Evolutionary conservation across 2,888 invertebrate species (phyloP), one percentile per base, ranked within the genome.

Genomic region (Trichopoda pennipes): DNA sequence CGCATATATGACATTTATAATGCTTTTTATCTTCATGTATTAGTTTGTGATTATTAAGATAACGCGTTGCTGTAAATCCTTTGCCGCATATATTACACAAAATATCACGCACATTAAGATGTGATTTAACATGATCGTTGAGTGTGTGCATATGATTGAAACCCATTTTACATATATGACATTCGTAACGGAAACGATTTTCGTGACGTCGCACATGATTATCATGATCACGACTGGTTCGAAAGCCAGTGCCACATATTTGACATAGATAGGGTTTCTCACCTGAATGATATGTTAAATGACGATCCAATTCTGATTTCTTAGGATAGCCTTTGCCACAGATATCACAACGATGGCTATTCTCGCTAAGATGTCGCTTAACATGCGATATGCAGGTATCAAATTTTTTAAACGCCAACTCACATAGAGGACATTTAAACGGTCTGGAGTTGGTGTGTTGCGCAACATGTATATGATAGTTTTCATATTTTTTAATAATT

Each of bases 1-100:
- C 84, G 32, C 89, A 89, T 23, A 86, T 70, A 69, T 86, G 85
- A 76, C 87, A 86, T 86, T 90, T 85, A 86, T 91, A 86, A n/a
- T 87, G 85, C 51, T 89, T 89, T 23, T 86, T 70, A 9, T 81
- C 79, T 3, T 85, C 82, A 72, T 89, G 89, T 21, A 89, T 85
- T 80, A 87, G 85, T 64, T 86, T 86, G 72, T 89, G 89, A 42
- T 87, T 86, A 2, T 85, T 84, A 42, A 89, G 78, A 21, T 87
- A 86, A 47, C 86, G 68, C 3, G 53, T 53, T n/a, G 73, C 86
- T 3, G 86, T 86, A 61, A 88, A 89, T 0, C 85, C 69, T 28
- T 88, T 87, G 0, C 80, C 85, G n/a, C 89, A 89, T 4, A 85
- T 68, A 6, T 85, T 86, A 73, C 89, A 89, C 14, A 86, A 84